These are phyloP conservation scores for Galeopsomyia nigrocyanea DNA, from an alignment of 2,888 invertebrate genomes.

Conservation along the genomic window DNA sequence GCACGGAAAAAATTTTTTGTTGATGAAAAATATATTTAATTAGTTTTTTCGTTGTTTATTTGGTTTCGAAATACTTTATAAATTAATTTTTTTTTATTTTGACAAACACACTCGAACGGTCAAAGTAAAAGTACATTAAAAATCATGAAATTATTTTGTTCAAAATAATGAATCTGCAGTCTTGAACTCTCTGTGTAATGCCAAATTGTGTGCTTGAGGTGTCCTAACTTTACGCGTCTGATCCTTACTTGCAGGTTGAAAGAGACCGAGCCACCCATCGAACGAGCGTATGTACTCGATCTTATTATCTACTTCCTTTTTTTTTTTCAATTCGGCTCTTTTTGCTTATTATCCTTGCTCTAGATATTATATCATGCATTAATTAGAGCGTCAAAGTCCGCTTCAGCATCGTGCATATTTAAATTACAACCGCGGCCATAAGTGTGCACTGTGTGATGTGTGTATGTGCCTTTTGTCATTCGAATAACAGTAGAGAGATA, in stretches of 20 bases:
- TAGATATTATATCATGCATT: not conserved
- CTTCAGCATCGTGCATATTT: not conserved
- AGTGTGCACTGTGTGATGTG: not conserved
- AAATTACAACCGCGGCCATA: too few relatives aligned
- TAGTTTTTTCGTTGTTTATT: too few relatives aligned
- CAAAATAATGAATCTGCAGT: not conserved
- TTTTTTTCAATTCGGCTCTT: slow-evolving; percentile 22
- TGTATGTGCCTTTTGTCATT: not conserved
- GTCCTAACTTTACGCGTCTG: slow-evolving; percentile 59
- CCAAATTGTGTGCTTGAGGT: slow-evolving; percentile 55
- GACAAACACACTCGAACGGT: too few relatives aligned
- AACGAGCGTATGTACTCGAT: slow-evolving; percentile 85
- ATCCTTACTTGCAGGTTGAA: slow-evolving; percentile 82
- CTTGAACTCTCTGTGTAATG: slow-evolving; percentile 13
- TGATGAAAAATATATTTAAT: too few relatives aligned
- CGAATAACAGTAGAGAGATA: not conserved
- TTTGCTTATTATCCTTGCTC: slow-evolving; percentile 8
- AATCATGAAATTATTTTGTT: not conserved
- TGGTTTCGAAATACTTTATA: too few relatives aligned
- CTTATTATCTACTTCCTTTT: slow-evolving; percentile 67
- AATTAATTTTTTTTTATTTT: too few relatives aligned
- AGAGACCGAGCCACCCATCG: slow-evolving; percentile 86
- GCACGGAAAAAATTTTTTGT: too few relatives aligned
- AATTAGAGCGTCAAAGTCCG: slow-evolving; percentile 8
- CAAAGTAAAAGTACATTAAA: not conserved